Conservation (phyloP, 2,797 vertebrate species). For the Emys orbicularis region DNA sequence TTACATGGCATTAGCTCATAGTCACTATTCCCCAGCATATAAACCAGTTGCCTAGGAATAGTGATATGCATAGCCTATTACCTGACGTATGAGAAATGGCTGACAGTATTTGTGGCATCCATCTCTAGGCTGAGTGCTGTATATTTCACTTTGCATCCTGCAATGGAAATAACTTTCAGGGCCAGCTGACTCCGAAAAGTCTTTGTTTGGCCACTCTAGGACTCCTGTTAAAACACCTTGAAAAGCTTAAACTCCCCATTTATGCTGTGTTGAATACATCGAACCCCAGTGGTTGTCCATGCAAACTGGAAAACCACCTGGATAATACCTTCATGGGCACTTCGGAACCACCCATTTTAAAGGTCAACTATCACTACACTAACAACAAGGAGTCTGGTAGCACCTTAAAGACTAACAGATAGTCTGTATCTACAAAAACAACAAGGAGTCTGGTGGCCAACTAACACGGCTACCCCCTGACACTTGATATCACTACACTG, state of each 20-base stretch:
- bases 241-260: neutral
- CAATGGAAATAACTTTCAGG: constrained; percentile 4
- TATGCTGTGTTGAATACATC: neutral
- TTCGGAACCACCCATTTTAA: neutral
- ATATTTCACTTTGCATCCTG: neutral
- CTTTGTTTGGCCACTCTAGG: neutral
- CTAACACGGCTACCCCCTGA: too few relatives aligned
- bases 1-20: neutral
- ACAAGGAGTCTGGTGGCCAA: too few relatives aligned
- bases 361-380: neutral
- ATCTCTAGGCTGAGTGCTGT: neutral
- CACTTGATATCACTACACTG: neutral
- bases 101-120: neutral
- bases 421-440: too few relatives aligned
- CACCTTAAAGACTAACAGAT: too few relatives aligned
- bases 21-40: constrained; percentile 24
- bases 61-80: neutral
- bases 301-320: neutral
- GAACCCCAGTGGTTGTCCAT: neutral
- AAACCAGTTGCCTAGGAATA: neutral
- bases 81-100: neutral
- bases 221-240: neutral
- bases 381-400: too few relatives aligned
- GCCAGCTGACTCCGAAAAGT: neutral
- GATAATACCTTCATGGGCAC: neutral